Conservation (phyloP, 2,888 invertebrate species). For the Lordiphosa andalusiaca region DNA sequence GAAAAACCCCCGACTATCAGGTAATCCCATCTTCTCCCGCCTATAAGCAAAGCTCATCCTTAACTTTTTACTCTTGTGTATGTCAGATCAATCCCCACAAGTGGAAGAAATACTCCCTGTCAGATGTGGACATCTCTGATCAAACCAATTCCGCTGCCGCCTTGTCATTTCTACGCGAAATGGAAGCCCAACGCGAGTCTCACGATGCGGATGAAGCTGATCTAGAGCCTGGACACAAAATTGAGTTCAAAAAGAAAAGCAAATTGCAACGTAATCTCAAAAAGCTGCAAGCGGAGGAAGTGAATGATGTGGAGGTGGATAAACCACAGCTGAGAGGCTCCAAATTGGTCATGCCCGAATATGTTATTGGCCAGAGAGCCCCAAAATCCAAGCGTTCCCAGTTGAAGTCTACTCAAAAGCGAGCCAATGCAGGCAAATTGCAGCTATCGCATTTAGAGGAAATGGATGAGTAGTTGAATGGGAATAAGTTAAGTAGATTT, state of each 20-base stretch:
- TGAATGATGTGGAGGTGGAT: slow-evolving; percentile 69
- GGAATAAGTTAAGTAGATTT: not conserved
- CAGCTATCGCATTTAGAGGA: slow-evolving; percentile 83
- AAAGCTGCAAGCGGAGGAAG: slow-evolving; percentile 61
- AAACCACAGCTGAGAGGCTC: slow-evolving; percentile 84
- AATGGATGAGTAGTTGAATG: slow-evolving; percentile 44
- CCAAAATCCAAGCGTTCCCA: slow-evolving; percentile 54
- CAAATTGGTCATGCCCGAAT: slow-evolving; percentile 90
- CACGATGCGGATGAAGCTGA: slow-evolving; percentile 49
- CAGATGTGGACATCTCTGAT: slow-evolving; percentile 92
- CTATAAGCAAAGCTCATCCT: not conserved
- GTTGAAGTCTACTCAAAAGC: slow-evolving; percentile 73
- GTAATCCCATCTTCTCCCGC: slow-evolving; percentile 49
- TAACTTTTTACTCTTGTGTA: not conserved
- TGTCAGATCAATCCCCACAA: slow-evolving; percentile 87
- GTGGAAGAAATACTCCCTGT: slow-evolving; percentile 90
- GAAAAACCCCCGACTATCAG: slow-evolving; percentile 81
- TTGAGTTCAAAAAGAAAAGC: slow-evolving; percentile 79
- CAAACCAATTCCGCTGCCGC: slow-evolving; percentile 89
- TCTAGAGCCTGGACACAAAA: slow-evolving; percentile 41
- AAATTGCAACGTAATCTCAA: slow-evolving; percentile 68
- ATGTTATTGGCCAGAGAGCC: slow-evolving; percentile 86
- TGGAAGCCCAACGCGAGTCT: slow-evolving; percentile 82
- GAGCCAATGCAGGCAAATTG: slow-evolving; percentile 74
- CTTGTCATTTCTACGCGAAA: slow-evolving; percentile 86